Evolutionary conservation across 2,113 vertebrate species (phyloP).

Genomic region (Callopanchax toddi): DNA sequence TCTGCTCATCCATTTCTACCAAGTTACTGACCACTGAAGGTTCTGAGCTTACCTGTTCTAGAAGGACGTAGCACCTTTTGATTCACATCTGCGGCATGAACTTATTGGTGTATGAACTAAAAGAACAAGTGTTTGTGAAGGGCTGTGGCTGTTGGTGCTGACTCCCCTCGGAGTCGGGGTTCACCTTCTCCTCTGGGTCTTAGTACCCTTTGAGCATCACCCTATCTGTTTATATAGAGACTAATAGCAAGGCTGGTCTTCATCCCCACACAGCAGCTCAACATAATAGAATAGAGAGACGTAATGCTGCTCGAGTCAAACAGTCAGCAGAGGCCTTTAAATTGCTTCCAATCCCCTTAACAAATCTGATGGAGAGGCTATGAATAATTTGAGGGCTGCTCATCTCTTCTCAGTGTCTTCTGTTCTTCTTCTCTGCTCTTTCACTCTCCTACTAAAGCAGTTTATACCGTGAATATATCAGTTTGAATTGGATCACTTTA

Average conservation of each 20-base stretch:
- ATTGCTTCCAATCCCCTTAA: constrained; percentile 78
- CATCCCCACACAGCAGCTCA: constrained; percentile 64
- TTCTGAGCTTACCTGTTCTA: neutral
- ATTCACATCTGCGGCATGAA: constrained; percentile 1
- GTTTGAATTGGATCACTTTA: neutral
- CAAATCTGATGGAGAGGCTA: constrained; percentile 77
- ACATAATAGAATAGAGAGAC: constrained; percentile 75
- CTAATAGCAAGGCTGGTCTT: constrained; percentile 72
- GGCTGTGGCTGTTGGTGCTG: constrained; percentile 29
- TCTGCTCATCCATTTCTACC: neutral
- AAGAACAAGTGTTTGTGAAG: constrained; percentile 8
- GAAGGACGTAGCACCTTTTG: constrained; percentile 20
- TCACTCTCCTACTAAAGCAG: neutral
- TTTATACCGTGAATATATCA: constrained; percentile 8
- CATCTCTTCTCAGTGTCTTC: constrained; percentile 32
- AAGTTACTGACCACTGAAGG: constrained; percentile 3
- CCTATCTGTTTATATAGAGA: constrained; percentile 70
- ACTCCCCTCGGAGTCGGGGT: constrained; percentile 61
- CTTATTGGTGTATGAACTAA: neutral
- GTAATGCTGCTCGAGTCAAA: constrained; percentile 74
- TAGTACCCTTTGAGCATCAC: constrained; percentile 45
- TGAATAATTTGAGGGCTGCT: constrained; percentile 71
- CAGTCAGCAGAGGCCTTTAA: constrained; percentile 70
- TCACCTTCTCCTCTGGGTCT: constrained; percentile 39
- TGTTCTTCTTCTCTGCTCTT: neutral